Conservation (phyloP, 2,797 vertebrate species). For the Sebastes oblongus region DNA sequence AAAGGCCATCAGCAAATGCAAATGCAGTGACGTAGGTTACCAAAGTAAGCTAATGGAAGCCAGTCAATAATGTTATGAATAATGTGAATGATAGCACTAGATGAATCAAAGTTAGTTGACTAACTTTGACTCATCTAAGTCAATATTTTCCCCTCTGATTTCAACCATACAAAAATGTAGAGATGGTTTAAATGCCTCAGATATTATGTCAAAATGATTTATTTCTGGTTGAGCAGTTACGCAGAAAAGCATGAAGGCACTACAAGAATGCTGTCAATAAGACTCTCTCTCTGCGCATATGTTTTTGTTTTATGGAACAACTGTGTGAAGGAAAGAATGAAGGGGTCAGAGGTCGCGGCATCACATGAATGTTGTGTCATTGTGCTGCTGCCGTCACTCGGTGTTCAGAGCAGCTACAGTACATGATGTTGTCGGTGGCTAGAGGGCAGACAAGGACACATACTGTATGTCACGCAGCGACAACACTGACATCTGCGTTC, state of each 20-base stretch:
- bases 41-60: too few relatives aligned
- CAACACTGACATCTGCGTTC: constrained; percentile 13
- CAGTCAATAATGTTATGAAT: too few relatives aligned
- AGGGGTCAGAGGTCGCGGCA: constrained; percentile 34
- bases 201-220: not conserved
- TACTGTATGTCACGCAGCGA: not conserved
- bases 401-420: not conserved
- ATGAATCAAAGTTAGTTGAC: too few relatives aligned
- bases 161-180: not conserved
- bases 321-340: constrained; percentile 39
- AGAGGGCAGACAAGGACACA: constrained; percentile 30
- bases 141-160: not conserved
- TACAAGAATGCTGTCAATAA: not conserved
- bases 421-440: not conserved
- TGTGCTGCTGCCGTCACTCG: constrained; percentile 52
- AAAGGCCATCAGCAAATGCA: too few relatives aligned
- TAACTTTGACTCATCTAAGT: too few relatives aligned
- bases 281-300: not conserved
- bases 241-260: not conserved
- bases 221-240: not conserved
- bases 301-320: constrained; percentile 42
- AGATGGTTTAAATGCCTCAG: not conserved
- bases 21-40: too few relatives aligned
- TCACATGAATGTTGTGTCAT: constrained; percentile 36
- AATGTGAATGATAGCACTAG: too few relatives aligned